Percentiles rank a stretch among this genome's conserved stretches.
Evolutionary conservation across 2,113 vertebrate species (phyloP).

Genomic region (Paradoxurus hermaphroditus): DNA sequence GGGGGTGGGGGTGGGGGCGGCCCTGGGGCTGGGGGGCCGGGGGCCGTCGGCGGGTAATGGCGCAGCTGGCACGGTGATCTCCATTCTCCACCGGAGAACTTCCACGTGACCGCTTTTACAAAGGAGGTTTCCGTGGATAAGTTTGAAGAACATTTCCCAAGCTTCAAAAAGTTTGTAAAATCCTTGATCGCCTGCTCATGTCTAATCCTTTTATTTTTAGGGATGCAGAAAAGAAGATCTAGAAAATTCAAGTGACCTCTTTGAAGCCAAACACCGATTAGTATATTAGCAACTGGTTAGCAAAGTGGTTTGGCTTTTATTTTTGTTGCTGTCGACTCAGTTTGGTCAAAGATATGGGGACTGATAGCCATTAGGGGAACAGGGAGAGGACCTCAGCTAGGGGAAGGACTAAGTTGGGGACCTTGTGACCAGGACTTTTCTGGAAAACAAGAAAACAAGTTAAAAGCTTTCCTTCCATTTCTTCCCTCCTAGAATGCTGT

Average conservation of each 20-base stretch:
- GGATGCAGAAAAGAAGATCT: neutral
- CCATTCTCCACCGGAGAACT: rapidly evolving
- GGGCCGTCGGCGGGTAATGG: too few relatives aligned
- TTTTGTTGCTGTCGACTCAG: neutral
- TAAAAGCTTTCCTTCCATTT: neutral
- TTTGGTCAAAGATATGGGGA: neutral
- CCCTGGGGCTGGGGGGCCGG: too few relatives aligned
- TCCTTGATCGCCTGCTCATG: neutral
- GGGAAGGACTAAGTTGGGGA: neutral
- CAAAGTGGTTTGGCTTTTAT: neutral
- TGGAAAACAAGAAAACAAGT: neutral
- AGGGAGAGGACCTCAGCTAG: too few relatives aligned
- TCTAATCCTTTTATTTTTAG: neutral
- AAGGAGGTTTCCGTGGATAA: neutral
- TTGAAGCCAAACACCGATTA: neutral
- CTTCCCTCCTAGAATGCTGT: neutral
- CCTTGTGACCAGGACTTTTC: neutral
- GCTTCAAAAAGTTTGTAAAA: neutral
- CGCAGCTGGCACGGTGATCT: too few relatives aligned
- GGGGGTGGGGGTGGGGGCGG: rapidly evolving
- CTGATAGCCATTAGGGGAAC: neutral
- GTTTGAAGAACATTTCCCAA: neutral
- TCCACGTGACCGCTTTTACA: neutral
- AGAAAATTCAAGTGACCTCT: neutral
- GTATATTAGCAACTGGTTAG: neutral